phyloP scores from a whole-genome alignment of 2,797 vertebrate genomes.

The Todus mexicanus region DNA sequence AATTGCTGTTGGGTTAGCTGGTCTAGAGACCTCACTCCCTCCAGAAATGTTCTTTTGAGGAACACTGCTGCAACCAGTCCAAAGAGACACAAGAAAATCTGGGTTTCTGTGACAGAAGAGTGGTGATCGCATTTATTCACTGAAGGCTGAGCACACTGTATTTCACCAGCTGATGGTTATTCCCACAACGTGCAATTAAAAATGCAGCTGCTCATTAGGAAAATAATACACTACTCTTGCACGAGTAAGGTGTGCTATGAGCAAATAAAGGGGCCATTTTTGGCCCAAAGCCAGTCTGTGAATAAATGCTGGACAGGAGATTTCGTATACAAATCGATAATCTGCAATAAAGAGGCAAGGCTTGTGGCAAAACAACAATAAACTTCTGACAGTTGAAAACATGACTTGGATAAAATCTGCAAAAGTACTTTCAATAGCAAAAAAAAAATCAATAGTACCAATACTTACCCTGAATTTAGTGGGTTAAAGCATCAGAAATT shows the following conservation, averaged over 20 bases:
- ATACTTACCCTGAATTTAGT: not conserved
- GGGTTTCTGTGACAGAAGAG: not conserved
- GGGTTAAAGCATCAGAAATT: not conserved
- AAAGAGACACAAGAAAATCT: not conserved
- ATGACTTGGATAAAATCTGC: not conserved
- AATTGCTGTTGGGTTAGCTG: not conserved
- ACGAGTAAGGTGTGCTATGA: conserved; percentile 9
- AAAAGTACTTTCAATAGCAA: not conserved
- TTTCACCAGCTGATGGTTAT: conserved; percentile 45
- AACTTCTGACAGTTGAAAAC: not conserved
- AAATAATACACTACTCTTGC: conserved; percentile 11
- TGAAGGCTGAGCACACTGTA: not conserved
- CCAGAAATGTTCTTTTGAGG: not conserved
- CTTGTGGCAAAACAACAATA: not conserved
- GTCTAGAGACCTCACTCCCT: not conserved
- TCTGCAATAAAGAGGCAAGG: not conserved
- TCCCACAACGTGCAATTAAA: conserved; percentile 52
- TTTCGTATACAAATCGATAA: not conserved
- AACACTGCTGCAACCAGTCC: not conserved
- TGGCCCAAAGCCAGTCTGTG: not conserved
- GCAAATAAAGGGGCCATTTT: conserved; percentile 19
- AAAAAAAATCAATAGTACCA: not conserved
- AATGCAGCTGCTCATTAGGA: conserved; percentile 56
- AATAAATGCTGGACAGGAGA: not conserved
- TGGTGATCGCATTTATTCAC: not conserved